These are phyloP conservation scores for Caenorhabditis becei DNA, from an alignment of 2,888 invertebrate species.

Conservation along the genomic window DNA sequence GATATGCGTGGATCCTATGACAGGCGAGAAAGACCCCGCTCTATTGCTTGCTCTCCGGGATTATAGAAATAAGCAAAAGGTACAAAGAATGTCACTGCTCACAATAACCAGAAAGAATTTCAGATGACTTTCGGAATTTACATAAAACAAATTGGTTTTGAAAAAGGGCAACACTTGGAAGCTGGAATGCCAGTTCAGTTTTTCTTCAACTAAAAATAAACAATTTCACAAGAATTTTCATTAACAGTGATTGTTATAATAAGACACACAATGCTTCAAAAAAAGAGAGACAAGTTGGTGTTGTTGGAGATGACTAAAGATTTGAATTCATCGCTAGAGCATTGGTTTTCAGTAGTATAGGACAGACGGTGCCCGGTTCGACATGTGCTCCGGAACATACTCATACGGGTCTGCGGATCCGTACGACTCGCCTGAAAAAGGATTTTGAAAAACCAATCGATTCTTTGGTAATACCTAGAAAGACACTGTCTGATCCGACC, in stretches of 20 bases:
- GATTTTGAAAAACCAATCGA: neutral
- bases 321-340: conserved; percentile 28
- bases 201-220: conserved; percentile 17
- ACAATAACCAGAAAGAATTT: conserved; percentile 15
- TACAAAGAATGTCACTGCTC: conserved; percentile 32
- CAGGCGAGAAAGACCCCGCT: conserved; percentile 85
- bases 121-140: conserved; percentile 79
- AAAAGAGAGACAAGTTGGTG: conserved; percentile 28
- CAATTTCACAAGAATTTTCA: conserved; percentile 38
- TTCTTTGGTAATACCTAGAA: conserved; percentile 31
- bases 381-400: conserved; percentile 55
- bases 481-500: conserved; percentile 52
- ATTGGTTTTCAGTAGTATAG: conserved; percentile 42
- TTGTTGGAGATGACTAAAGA: conserved; percentile 5
- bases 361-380: conserved; percentile 47
- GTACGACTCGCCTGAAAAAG: conserved; percentile 54
- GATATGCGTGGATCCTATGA: conserved; percentile 93
- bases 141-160: conserved; percentile 59
- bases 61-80: conserved; percentile 72
- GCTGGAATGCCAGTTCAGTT: conserved; percentile 27
- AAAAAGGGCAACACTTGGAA: conserved; percentile 20
- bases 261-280: conserved; percentile 45
- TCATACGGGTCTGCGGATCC: conserved; percentile 58
- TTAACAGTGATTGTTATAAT: conserved; percentile 26
- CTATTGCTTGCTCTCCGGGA: conserved; percentile 81